Conservation (phyloP, 2,888 invertebrate species). For the Meghimatium bilineatum region DNA sequence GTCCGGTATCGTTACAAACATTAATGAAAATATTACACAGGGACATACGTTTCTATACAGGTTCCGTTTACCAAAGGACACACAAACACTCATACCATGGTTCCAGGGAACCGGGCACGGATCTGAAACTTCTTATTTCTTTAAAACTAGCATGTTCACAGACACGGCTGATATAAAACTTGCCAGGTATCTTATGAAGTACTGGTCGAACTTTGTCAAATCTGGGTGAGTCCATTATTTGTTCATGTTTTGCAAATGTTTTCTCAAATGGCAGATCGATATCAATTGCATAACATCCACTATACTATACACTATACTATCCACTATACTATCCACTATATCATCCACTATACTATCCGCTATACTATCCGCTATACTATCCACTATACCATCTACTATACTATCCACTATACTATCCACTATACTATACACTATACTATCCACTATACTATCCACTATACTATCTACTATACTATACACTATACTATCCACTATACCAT, state of each 20-base stretch:
- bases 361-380: too few species aligned
- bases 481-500: too few species aligned
- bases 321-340: too few species aligned
- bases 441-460: too few species aligned
- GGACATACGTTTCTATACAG: slow-evolving; percentile 10
- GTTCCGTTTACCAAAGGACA: not conserved
- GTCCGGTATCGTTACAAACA: not conserved
- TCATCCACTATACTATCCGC: too few species aligned
- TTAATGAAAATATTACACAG: not conserved
- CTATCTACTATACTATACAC: too few species aligned
- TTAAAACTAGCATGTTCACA: not conserved
- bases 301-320: too few species aligned
- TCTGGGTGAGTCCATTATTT: slow-evolving; percentile 28
- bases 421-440: too few species aligned
- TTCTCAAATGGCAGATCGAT: too few species aligned
- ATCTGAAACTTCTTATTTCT: slow-evolving; percentile 2
- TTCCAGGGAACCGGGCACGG: slow-evolving; percentile 29
- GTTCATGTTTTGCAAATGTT: not conserved
- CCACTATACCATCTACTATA: too few species aligned
- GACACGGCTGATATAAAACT: not conserved
- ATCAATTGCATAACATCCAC: too few species aligned
- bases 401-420: too few species aligned
- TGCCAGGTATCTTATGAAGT: slow-evolving; percentile 6
- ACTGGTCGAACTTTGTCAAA: slow-evolving; percentile 40
- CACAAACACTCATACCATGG: not conserved